Evolutionary conservation across 2,797 vertebrate species (phyloP).

Genomic region (Toxotes lorentzi): DNA sequence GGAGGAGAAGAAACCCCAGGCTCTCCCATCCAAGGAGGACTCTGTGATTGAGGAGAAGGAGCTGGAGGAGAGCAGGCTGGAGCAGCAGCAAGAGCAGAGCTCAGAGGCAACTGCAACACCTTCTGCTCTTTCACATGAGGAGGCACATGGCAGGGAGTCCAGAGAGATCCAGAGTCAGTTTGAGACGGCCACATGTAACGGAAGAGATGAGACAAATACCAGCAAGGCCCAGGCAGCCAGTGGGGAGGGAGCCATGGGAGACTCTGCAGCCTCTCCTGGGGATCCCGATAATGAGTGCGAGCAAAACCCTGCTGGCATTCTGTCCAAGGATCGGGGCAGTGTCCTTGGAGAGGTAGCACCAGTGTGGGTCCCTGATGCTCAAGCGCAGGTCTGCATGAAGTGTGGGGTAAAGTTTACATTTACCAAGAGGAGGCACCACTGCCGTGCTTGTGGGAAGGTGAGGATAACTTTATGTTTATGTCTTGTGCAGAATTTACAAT

Average conservation of each 20-base stretch:
- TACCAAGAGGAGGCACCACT: slow-evolving; percentile 97
- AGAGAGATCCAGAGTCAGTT: slow-evolving; percentile 83
- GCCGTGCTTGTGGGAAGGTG: slow-evolving; percentile 98
- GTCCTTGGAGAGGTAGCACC: slow-evolving; percentile 94
- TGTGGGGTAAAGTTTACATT: slow-evolving; percentile 98
- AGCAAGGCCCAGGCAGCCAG: slow-evolving; percentile 83
- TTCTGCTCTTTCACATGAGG: slow-evolving; percentile 56
- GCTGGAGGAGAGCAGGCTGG: slow-evolving; percentile 92
- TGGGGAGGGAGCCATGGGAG: slow-evolving; percentile 67
- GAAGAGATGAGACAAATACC: slow-evolving; percentile 35
- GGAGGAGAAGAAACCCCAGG: slow-evolving; percentile 84
- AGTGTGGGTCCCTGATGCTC: slow-evolving; percentile 96
- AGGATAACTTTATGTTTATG: slow-evolving; percentile 45
- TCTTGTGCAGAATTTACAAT: neutral
- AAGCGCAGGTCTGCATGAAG: slow-evolving; percentile 98
- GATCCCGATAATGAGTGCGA: slow-evolving; percentile 90
- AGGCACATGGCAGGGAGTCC: slow-evolving; percentile 69
- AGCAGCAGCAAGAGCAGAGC: slow-evolving; percentile 90
- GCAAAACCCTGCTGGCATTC: slow-evolving; percentile 85
- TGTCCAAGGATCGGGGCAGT: slow-evolving; percentile 83
- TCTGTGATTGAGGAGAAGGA: slow-evolving; percentile 98
- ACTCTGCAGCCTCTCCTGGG: slow-evolving; percentile 33
- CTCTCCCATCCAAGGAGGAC: slow-evolving; percentile 94
- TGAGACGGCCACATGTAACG: slow-evolving; percentile 16
- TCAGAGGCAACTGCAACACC: slow-evolving; percentile 80